Evolutionary conservation across 2,113 vertebrate genomes (phyloP), one percentile per base, ranked within the genome.

Genomic region (Murina feae): DNA sequence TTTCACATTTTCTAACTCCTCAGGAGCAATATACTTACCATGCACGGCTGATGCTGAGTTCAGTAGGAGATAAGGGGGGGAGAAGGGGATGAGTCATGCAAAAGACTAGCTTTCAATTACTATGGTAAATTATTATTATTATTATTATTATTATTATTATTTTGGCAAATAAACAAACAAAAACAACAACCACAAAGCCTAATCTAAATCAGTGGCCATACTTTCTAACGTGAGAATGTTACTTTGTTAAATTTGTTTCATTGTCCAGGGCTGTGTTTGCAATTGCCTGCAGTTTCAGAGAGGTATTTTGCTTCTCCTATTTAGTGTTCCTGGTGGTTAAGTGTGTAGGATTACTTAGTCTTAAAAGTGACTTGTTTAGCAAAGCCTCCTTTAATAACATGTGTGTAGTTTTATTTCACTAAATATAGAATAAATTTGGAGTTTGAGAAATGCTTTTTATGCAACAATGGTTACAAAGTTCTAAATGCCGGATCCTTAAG

Each of bases 311-410:
- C 47, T 90, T 81, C 80, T 96, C 95, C 47, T 51, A 21, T 68
- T 97, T 65, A 32, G 32, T 92, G 1, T 86, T 98, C 76, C 88
- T 95, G 85, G 90, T 68, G 6, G 9, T 93, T 93, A 79, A 96
- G 16, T 37, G 3, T 30, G 0, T 51, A 4, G 44, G 66, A 89
- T 95, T 88, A 25, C 55, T 97, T 95, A 78, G 60, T 96, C 80
- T 94, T 96, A 95, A 94, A 97, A 97, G 30, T 86, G 79, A 93
- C 96, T 95, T 97, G 16, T 96, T 98, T 96, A 88, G 94, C 80
- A 96, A 94, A 95, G n/a, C 1, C 1, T 87, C 32, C 58, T 96
- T 95, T 97, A 90, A n/a, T 95, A 44, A 14, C 84, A 8, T 89
- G 83, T 3, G 23, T 49, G 72, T 84, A 35, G 21, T 96, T 93